phyloP scores from a whole-genome alignment of 1,140 invertebrate species.

The Holcopasites calliopsidis region DNA sequence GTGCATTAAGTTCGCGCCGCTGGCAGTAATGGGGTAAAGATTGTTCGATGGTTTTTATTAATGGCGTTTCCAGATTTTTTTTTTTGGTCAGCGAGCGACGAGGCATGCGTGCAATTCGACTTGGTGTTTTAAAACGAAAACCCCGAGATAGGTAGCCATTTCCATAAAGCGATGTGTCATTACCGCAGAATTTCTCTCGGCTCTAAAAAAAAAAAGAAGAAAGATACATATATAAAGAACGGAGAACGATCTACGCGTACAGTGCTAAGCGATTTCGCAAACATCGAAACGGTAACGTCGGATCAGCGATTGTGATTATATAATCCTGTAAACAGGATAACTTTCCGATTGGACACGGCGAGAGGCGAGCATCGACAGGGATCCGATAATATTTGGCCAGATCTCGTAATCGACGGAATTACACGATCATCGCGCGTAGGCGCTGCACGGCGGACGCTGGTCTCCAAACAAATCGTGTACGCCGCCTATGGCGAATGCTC shows the following conservation, averaged over 20 bases:
- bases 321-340: slow-evolving; percentile 24
- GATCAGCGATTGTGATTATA: slow-evolving; percentile 33
- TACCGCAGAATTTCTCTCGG: too few species aligned
- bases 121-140: too few species aligned
- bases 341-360: slow-evolving; percentile 13
- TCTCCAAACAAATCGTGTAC: slow-evolving; percentile 55
- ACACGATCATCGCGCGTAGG: slow-evolving; percentile 51
- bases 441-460: slow-evolving; percentile 15
- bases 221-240: too few species aligned
- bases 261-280: neutral
- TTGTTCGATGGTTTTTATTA: neutral
- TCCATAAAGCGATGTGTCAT: too few species aligned
- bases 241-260: too few species aligned
- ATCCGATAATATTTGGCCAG: slow-evolving; percentile 46
- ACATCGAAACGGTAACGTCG: neutral
- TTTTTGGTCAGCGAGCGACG: too few species aligned
- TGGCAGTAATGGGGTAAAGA: neutral
- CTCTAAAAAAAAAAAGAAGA: too few species aligned
- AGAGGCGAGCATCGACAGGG: slow-evolving; percentile 31
- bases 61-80: neutral
- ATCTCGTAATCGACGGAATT: slow-evolving; percentile 58
- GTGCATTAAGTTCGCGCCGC: neutral
- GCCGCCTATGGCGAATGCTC: slow-evolving; percentile 60
- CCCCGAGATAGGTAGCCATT: too few species aligned
- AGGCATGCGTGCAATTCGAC: too few species aligned